Evolutionary conservation across 2,113 vertebrate species (phyloP), one percentile per base, ranked within the genome.

Genomic region (Argyrosomus japonicus): DNA sequence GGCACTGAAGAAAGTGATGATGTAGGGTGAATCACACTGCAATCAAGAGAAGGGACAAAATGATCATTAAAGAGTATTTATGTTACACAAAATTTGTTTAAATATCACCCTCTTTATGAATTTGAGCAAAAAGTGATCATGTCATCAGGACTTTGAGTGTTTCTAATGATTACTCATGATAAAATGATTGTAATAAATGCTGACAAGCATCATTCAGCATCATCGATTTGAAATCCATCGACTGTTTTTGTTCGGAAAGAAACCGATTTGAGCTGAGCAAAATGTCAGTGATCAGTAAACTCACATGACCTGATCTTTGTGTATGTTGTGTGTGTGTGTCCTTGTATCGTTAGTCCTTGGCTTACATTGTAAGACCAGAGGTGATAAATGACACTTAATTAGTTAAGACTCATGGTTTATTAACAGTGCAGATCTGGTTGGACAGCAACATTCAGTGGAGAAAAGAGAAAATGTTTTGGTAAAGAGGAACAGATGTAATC

Each of bases 1-100:
- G 83, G 98, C 98, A 74, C 98, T 97, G 86, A 99, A 99, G 97
- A 99, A 99, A 79, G 97, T 98, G 95, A 99, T 99, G 94, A 99
- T 99, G 91, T 98, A 99, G 0, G 97, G 97, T 0, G 98, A 99
- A 92, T 99, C 98, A 65, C 98, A 99, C 98, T 99, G 96, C 29
- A 95, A 95, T 87, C 80, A 50, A 93, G 69, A 90, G 84, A 91
- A 88, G 43, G 87, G 23, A 68, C 11, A 15, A 70, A 53, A 19
- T 13, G 27, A 70, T 43, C 2, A 51, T 17, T 64, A 51, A 68
- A 82, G 14, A 61, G 72, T 40, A 68, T 54, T 19, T 3, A 57
- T 25, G 11, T 4, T 2, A 65, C 17, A 64, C 18, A 23, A 1
- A 27, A 15, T 2, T 21, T 11, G 0, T 56, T 71, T 5, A 5